These are phyloP conservation scores for Oligia latruncula DNA, from an alignment of 2,888 invertebrate genomes.

Conservation along the genomic window DNA sequence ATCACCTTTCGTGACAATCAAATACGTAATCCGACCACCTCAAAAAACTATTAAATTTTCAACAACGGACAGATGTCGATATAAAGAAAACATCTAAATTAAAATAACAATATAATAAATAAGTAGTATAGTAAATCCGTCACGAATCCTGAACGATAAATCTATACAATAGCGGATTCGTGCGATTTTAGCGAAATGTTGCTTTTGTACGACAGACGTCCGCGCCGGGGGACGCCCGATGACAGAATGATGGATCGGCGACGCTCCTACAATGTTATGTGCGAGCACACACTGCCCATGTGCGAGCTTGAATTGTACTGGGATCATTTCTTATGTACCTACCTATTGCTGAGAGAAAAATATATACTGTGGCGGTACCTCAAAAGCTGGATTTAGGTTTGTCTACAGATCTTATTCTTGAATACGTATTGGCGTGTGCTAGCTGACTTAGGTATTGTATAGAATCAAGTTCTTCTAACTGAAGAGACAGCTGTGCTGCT, in stretches of 20 bases:
- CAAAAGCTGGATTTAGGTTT: slow-evolving; percentile 5
- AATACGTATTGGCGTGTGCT: neutral
- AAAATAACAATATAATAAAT: slow-evolving; percentile 62
- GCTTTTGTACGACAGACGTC: slow-evolving; percentile 66
- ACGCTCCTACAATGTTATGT: slow-evolving; percentile 57
- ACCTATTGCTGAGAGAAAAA: slow-evolving; percentile 1
- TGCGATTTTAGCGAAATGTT: slow-evolving; percentile 65
- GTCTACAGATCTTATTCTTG: neutral
- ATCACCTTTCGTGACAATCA: neutral
- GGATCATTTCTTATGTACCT: slow-evolving; percentile 38
- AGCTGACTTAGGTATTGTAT: neutral
- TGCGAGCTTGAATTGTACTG: slow-evolving; percentile 46
- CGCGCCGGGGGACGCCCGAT: slow-evolving; percentile 71
- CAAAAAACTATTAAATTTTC: slow-evolving; percentile 23
- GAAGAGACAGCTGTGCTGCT: neutral
- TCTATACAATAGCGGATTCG: slow-evolving; percentile 67
- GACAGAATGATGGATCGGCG: slow-evolving; percentile 81
- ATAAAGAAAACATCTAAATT: slow-evolving; percentile 54
- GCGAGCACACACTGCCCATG: slow-evolving; percentile 28
- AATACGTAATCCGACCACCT: neutral
- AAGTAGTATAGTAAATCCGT: slow-evolving; percentile 58
- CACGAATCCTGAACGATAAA: slow-evolving; percentile 68
- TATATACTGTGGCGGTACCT: neutral
- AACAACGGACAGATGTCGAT: slow-evolving; percentile 44
- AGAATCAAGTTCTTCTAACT: neutral